Base-by-base conservation (phyloP, 2,888 invertebrate genomes). In the Pollenia labialis region DNA sequence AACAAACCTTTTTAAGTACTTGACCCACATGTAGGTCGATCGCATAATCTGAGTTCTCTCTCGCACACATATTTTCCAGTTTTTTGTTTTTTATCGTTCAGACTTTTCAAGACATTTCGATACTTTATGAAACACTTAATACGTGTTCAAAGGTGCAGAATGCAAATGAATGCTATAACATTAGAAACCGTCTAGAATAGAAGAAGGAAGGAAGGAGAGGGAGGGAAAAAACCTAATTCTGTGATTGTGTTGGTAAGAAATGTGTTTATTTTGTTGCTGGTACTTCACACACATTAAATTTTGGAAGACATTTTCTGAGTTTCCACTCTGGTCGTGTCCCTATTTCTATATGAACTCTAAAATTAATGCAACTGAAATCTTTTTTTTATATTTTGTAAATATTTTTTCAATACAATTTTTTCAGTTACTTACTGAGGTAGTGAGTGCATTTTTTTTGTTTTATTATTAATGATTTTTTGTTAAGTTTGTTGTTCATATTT, bases 1-100 rank as follows among this genome's bases (percentile, higher is more conserved):
- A 71, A 64, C 64, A 79, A 80, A 82, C 77, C 80, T 87, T 85
- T 32, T 80, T 80, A 87, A 85, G 85, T 83, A 85, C 85, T 87
- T 85, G 85, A 87, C 85, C 85, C 87, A 87, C 85, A 76, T 76
- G 71, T 76, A 72, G 79, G 68, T 87, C 80, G 82, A 82, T 85
- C 80, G 79, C 80, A 82, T 82, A 85, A 76, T 71, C 54, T 72
- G 44, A 58, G 50, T 60, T 68, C 75, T 68, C 58, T 68, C 75
- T 68, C 58, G 44, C 62, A 46, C 16, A 40, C 77, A 48, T n/a
- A 11, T 32, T n/a, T 42, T 56, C n/a, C 48, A 77, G 7, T 56
- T 66, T 18, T 52, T 52, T 16, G 50, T 60, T 66, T 18, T 52
- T 52, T 16, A 44, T 60, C n/a, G 8, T 16, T 32, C 3, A 32